Conservation (phyloP, 2,888 invertebrate genomes). For the Microchrysa polita region DNA sequence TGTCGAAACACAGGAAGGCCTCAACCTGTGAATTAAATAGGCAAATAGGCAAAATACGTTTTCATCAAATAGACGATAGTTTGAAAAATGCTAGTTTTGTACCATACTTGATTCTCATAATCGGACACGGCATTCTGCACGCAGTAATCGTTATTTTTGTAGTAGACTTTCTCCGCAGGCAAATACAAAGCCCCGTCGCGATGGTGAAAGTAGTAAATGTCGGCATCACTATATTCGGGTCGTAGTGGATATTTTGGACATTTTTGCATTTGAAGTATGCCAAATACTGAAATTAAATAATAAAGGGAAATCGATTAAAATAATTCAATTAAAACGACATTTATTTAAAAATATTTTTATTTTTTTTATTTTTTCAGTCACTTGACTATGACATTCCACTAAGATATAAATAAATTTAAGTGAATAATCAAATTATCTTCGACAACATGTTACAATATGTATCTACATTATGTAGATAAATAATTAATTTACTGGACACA, state of each 20-base stretch:
- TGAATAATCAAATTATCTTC: no score
- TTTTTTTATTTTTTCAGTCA: no score
- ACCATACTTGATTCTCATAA: constrained; percentile 15
- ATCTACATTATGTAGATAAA: no score
- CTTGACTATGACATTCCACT: no score
- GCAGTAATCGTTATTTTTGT: constrained; percentile 59
- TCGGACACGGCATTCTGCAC: constrained; percentile 56
- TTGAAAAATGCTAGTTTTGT: neutral
- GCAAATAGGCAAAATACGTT: constrained; percentile 51
- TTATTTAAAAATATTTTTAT: no score
- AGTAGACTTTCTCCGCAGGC: constrained; percentile 53
- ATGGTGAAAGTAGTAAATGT: constrained; percentile 57
- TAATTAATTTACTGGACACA: no score
- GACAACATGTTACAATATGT: no score
- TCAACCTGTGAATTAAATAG: constrained; percentile 54
- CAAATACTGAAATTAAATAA: constrained; percentile 55
- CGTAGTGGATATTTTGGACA: constrained; percentile 59
- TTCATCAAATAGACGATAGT: neutral
- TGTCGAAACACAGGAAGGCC: constrained; percentile 62
- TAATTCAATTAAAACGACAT: no score
- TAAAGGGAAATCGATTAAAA: no score
- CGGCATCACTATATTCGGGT: constrained; percentile 57
- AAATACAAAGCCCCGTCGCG: constrained; percentile 58
- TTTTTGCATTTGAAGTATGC: constrained; percentile 57
- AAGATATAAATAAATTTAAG: no score